These are phyloP conservation scores for Cryptus armator DNA, from an alignment of 2,888 invertebrate genomes.

Conservation along the genomic window DNA sequence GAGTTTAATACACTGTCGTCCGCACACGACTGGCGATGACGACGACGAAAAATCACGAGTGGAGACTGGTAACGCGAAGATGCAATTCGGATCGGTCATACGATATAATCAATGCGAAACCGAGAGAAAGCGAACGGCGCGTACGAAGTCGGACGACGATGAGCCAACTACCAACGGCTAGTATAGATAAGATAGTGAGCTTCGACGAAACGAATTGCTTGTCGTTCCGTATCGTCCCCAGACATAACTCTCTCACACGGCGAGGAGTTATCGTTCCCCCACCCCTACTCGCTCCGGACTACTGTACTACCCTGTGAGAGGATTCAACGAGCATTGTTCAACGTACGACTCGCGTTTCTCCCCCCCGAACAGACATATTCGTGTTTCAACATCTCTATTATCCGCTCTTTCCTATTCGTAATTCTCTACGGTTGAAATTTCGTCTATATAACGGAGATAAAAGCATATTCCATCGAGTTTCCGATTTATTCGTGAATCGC, in stretches of 20 bases:
- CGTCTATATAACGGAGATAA: background rate
- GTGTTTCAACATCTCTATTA: conserved; percentile 58
- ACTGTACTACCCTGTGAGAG: background rate
- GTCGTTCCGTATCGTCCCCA: conserved; percentile 76
- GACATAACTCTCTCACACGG: conserved; percentile 74
- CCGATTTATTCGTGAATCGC: background rate
- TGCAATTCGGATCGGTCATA: conserved; percentile 29
- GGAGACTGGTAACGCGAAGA: conserved; percentile 7
- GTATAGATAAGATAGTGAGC: conserved; percentile 74
- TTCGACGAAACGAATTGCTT: conserved; percentile 75
- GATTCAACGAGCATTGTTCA: conserved; percentile 50
- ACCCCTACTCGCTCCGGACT: background rate
- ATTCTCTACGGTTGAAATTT: conserved; percentile 38
- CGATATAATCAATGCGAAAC: conserved; percentile 46
- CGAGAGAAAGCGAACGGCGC: conserved; percentile 2
- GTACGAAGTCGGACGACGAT: conserved; percentile 15
- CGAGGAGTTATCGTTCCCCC: conserved; percentile 39
- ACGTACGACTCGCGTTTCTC: conserved; percentile 43
- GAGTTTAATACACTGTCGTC: background rate
- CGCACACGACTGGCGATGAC: background rate
- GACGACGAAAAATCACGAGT: background rate
- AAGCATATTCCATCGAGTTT: background rate
- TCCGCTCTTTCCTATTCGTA: conserved; percentile 22
- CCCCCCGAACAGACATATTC: conserved; percentile 42
- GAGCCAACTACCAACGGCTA: conserved; percentile 18